phyloP scores from a whole-genome alignment of 2,888 invertebrate species.

The Petrophora chlorosata region DNA sequence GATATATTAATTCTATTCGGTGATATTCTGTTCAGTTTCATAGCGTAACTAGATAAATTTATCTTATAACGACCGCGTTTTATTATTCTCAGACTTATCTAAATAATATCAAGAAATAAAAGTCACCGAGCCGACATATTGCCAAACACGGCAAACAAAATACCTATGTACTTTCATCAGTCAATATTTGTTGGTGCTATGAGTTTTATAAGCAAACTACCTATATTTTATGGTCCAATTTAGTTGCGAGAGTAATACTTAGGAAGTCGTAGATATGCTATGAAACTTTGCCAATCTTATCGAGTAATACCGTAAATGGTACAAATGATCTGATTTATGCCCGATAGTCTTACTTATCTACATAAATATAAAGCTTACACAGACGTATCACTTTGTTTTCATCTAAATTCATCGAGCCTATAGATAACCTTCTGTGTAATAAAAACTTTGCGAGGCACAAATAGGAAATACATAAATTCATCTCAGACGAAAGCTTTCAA shows the following conservation, averaged over 20 bases:
- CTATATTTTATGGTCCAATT: not conserved
- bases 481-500: conserved; percentile 1
- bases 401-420: conserved; percentile 2
- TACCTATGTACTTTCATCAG: not conserved
- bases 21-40: too few relatives aligned
- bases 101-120: too few relatives aligned
- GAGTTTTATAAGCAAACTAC: not conserved
- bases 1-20: too few relatives aligned
- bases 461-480: conserved; percentile 10
- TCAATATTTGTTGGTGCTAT: not conserved
- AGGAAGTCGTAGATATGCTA: not conserved
- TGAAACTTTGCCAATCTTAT: not conserved
- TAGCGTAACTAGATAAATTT: too few relatives aligned
- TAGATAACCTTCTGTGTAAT: conserved; percentile 5
- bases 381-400: conserved; percentile 5
- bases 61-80: too few relatives aligned
- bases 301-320: not conserved
- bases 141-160: not conserved
- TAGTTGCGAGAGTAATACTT: too few relatives aligned
- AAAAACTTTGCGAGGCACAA: conserved; percentile 5
- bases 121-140: too few relatives aligned
- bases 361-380: not conserved
- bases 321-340: not conserved
- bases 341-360: not conserved
- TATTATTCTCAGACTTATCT: too few relatives aligned